Conservation (phyloP, 37 sponge, comb jelly and placozoan genomes). For the Halichondria panicea region DNA sequence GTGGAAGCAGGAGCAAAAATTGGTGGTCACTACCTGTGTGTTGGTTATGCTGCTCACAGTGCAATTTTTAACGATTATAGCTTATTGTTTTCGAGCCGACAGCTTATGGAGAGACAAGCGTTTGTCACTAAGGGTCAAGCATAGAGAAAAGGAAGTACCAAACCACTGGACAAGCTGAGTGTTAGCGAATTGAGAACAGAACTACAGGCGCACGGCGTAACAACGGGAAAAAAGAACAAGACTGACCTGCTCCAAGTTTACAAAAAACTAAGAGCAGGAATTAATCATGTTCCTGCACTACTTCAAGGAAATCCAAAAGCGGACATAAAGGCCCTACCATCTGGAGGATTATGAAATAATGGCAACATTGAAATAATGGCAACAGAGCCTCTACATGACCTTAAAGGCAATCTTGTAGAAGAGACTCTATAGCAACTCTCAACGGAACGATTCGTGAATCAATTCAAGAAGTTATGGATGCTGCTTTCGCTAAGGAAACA, state of each 20-base stretch:
- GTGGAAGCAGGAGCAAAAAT: conserved; percentile 10
- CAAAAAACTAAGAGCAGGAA: neutral
- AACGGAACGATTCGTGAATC: neutral
- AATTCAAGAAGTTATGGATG: neutral
- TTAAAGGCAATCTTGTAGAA: neutral
- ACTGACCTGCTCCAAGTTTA: neutral
- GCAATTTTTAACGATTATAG: neutral
- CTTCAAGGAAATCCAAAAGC: neutral
- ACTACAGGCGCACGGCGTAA: neutral
- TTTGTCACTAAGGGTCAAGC: neutral
- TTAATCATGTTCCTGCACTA: conserved; percentile 17
- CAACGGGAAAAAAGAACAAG: neutral
- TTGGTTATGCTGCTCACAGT: neutral
- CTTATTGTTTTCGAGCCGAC: neutral
- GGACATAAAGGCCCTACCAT: neutral
- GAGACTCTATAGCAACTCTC: neutral
- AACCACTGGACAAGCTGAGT: conserved; percentile 7
- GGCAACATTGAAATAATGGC: neutral
- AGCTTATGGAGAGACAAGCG: neutral
- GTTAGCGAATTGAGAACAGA: neutral
- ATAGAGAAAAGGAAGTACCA: conserved; percentile 16
- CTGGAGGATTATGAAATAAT: conserved; percentile 2
- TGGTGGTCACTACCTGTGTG: conserved; percentile 16
- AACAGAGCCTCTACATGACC: conserved; percentile 13
- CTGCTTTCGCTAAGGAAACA: too few relatives aligned